Evolutionary conservation across 2,888 invertebrate species (phyloP).

Genomic region (Cetonia aurata): DNA sequence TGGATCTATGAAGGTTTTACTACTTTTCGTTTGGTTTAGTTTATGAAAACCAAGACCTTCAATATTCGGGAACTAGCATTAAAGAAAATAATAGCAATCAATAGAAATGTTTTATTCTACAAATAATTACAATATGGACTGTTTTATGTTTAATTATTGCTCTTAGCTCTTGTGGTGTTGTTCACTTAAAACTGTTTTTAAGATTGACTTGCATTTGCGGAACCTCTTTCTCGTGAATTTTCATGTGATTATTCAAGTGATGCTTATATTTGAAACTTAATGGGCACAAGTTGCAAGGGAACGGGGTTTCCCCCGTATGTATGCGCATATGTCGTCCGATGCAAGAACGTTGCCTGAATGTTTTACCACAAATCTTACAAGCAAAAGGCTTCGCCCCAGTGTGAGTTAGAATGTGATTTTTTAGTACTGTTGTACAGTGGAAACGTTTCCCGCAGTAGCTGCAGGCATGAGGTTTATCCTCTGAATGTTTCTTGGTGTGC

Average conservation of each 20-base stretch:
- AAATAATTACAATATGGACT: not conserved
- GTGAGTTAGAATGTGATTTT: constrained; percentile 16
- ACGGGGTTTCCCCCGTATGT: constrained; percentile 32
- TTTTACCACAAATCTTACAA: constrained; percentile 18
- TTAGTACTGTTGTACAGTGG: not conserved
- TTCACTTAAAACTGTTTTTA: not conserved
- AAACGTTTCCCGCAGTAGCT: constrained; percentile 5
- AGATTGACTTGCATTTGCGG: not conserved
- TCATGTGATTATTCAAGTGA: constrained; percentile 27
- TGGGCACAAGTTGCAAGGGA: constrained; percentile 12
- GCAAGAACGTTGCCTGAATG: not conserved
- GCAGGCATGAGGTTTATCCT: constrained; percentile 7
- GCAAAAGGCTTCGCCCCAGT: constrained; percentile 17
- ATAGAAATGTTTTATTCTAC: not conserved
- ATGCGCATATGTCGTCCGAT: constrained; percentile 21
- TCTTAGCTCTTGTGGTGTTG: not conserved
- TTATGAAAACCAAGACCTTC: no score
- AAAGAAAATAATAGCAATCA: not conserved
- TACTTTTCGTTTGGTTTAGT: no score
- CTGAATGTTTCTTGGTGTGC: not conserved
- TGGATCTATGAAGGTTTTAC: no score
- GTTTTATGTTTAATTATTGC: not conserved
- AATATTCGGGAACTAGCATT: no score
- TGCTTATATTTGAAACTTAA: constrained; percentile 19
- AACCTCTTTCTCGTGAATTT: constrained; percentile 10